These are phyloP conservation scores for Chironomus tepperi DNA, from an alignment of 1,140 invertebrate species.

Conservation along the genomic window DNA sequence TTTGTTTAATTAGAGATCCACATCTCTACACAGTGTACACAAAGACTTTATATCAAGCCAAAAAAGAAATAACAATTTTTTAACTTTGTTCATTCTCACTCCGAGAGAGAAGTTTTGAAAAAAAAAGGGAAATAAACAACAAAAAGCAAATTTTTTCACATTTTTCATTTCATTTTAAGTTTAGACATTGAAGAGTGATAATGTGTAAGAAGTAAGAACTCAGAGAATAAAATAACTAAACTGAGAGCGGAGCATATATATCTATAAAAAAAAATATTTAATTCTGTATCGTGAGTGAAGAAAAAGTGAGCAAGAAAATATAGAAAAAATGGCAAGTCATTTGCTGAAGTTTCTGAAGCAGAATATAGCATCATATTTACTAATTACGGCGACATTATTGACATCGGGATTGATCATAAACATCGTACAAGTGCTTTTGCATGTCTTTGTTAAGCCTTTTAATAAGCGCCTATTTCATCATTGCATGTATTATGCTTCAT, in stretches of 20 bases:
- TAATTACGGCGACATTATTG: background rate
- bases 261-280: background rate
- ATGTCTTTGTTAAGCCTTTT: background rate
- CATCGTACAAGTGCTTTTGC: background rate
- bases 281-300: background rate
- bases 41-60: too few relatives aligned
- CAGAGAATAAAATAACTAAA: background rate
- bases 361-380: background rate
- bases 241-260: background rate
- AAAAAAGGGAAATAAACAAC: too few relatives aligned
- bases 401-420: conserved; percentile 2
- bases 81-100: too few relatives aligned
- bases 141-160: too few relatives aligned
- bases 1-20: too few relatives aligned
- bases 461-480: background rate
- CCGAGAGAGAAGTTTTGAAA: too few relatives aligned
- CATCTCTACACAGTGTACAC: too few relatives aligned
- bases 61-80: too few relatives aligned
- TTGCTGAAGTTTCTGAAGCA: background rate
- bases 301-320: background rate
- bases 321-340: background rate
- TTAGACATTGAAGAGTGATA: background rate
- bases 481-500: background rate
- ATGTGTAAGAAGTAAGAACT: background rate
- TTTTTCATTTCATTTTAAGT: background rate